A percentile compares a stretch with the other conserved stretches of the same genome.
Conservation (phyloP, 2,888 invertebrate species). For the Polymixis lichenea region DNA sequence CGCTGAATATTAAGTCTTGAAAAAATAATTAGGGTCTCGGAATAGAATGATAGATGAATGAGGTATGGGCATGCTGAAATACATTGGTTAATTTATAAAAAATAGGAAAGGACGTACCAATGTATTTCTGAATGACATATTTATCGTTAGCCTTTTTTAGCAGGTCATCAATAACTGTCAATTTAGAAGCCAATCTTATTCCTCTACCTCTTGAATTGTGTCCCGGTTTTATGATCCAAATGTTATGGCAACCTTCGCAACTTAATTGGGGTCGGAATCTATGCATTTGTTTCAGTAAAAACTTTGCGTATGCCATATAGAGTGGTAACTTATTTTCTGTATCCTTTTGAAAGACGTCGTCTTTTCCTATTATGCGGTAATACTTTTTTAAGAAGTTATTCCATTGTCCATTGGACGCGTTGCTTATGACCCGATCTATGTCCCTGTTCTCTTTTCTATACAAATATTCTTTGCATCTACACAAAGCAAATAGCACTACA, state of each 20-base stretch:
- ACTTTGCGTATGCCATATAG: conserved; percentile 86
- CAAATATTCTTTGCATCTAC: conserved; percentile 92
- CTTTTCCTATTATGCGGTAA: conserved; percentile 91
- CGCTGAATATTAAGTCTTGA: background rate
- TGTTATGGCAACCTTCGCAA: conserved; percentile 95
- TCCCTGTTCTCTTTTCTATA: conserved; percentile 91
- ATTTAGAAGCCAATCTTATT: conserved; percentile 94
- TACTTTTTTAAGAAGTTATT: conserved; percentile 92
- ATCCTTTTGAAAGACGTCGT: conserved; percentile 86
- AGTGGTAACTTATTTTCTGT: conserved; percentile 78
- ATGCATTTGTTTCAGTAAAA: conserved; percentile 91
- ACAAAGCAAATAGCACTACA: conserved; percentile 93
- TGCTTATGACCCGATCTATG: conserved; percentile 88
- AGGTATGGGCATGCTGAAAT: background rate
- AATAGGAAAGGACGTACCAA: conserved; percentile 90
- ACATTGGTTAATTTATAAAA: background rate
- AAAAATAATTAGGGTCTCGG: background rate
- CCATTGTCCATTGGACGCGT: conserved; percentile 91
- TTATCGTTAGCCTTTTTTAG: conserved; percentile 90
- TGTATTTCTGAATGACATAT: conserved; percentile 97
- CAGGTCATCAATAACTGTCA: conserved; percentile 93
- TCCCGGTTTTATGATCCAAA: conserved; percentile 97
- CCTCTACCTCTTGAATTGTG: conserved; percentile 95
- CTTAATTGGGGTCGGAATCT: conserved; percentile 91
- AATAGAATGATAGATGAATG: background rate